These are phyloP conservation scores for Andrena dorsata DNA, from an alignment of 2,888 invertebrate genomes.

Conservation along the genomic window DNA sequence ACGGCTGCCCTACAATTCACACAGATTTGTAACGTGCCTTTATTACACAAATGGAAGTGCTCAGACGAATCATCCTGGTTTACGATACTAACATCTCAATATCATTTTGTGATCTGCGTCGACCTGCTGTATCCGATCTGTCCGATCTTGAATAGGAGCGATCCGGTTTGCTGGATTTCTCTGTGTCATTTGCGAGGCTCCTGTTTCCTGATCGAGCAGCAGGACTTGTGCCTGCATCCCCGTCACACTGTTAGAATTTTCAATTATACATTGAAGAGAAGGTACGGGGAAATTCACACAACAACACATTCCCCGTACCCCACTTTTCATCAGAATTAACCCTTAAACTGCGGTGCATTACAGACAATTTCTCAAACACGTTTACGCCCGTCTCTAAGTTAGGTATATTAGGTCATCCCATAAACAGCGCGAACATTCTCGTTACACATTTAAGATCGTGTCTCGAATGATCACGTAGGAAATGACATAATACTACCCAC, in stretches of 20 bases:
- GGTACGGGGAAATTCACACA: conserved; percentile 75
- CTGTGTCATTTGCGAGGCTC: conserved; percentile 32
- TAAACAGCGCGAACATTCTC: neutral
- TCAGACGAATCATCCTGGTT: too few relatives aligned
- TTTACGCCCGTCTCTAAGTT: too few relatives aligned
- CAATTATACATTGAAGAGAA: conserved; percentile 80
- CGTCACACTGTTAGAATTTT: conserved; percentile 84
- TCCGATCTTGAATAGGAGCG: neutral
- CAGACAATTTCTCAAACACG: neutral
- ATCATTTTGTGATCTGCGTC: conserved; percentile 25
- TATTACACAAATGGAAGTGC: too few relatives aligned
- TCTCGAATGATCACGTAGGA: neutral
- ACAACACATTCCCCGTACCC: conserved; percentile 71
- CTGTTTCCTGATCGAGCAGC: conserved; percentile 67
- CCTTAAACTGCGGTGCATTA: conserved; percentile 1
- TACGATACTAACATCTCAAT: conserved; percentile 35
- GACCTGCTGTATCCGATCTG: neutral
- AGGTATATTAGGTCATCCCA: neutral
- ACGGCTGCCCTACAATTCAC: conserved; percentile 19
- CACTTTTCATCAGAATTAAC: conserved; percentile 64
- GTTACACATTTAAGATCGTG: neutral
- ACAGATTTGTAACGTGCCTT: neutral
- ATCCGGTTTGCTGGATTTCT: neutral
- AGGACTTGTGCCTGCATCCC: conserved; percentile 82
- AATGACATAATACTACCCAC: neutral